phyloP scores from a whole-genome alignment of 2,888 invertebrate genomes.

The Limnephilus marmoratus region DNA sequence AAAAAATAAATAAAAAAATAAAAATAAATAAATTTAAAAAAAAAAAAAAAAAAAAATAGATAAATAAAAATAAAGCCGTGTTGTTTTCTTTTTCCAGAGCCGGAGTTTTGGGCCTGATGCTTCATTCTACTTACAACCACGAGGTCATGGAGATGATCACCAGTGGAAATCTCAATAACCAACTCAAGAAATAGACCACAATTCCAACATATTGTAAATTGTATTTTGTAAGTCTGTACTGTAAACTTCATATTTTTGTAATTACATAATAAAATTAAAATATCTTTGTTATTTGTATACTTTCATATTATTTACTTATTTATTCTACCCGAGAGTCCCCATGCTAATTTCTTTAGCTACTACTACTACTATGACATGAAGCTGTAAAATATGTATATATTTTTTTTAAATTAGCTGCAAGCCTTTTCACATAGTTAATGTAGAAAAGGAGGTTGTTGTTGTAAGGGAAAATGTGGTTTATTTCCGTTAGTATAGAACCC shows the following conservation, averaged over 20 bases:
- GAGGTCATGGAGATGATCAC: conserved; percentile 86
- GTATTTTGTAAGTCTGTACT: neutral
- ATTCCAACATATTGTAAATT: neutral
- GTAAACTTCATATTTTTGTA: neutral
- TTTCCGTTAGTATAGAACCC: no score
- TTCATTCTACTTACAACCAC: conserved; percentile 98
- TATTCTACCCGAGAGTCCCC: neutral
- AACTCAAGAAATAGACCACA: neutral
- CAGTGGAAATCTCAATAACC: conserved; percentile 10
- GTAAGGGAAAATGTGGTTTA: no score
- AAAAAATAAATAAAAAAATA: no score
- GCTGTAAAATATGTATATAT: no score
- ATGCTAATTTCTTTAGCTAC: neutral
- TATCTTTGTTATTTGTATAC: neutral
- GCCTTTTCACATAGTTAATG: no score
- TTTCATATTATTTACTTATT: neutral
- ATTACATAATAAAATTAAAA: neutral
- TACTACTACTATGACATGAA: no score
- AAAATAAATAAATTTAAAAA: no score
- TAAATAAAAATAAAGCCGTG: neutral
- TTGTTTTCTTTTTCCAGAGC: conserved; percentile 80
- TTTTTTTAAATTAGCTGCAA: no score
- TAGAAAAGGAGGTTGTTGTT: no score
- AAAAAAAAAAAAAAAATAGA: no score
- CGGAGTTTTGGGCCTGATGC: conserved; percentile 94